Evolutionary conservation across 2,113 vertebrate species (phyloP).

Genomic region (Circaetus gallicus): DNA sequence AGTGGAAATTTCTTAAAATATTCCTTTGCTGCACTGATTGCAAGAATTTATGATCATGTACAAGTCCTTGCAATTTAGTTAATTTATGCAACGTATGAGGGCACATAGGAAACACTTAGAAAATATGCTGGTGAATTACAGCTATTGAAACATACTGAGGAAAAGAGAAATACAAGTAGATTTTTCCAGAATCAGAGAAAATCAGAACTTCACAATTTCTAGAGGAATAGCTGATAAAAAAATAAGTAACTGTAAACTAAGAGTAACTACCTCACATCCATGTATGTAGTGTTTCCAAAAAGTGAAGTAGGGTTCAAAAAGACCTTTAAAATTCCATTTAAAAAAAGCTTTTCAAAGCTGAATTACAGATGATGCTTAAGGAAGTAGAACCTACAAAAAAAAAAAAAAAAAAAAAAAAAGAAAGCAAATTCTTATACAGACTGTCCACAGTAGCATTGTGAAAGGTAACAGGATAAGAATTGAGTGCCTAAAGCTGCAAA

Average conservation of each 20-base stretch:
- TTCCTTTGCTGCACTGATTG: background rate
- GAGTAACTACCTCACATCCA: background rate
- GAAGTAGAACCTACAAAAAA: background rate
- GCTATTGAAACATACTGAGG: background rate
- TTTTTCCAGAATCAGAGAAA: background rate
- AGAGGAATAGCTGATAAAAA: background rate
- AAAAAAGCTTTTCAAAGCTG: background rate
- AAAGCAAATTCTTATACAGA: background rate
- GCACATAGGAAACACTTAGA: background rate
- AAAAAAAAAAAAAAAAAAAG: no score
- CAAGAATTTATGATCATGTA: background rate
- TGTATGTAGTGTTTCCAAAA: background rate
- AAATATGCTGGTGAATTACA: background rate
- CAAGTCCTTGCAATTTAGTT: background rate
- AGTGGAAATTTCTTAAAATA: background rate
- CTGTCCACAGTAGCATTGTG: background rate
- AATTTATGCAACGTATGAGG: background rate
- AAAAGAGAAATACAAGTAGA: background rate
- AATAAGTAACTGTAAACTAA: background rate
- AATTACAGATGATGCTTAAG: background rate
- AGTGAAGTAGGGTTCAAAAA: background rate
- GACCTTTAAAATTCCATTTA: background rate
- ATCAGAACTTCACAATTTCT: background rate
- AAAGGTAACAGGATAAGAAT: background rate
- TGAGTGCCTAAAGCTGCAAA: background rate